Base-by-base conservation (phyloP, 2,888 invertebrate species). In the Portevinia maculata region DNA sequence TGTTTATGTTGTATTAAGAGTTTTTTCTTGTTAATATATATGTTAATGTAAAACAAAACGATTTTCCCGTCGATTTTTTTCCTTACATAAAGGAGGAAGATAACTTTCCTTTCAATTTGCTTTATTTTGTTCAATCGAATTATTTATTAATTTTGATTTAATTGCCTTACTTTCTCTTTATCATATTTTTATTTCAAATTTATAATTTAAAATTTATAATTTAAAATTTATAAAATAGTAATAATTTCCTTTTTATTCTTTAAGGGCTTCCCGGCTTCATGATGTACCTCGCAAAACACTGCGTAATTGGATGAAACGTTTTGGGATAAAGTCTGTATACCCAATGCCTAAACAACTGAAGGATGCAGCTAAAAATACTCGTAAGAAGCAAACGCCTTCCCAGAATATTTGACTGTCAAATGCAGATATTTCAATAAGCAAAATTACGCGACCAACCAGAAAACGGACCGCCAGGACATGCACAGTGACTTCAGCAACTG, bases 281-380 rank as follows among this genome's bases (percentile, higher is more conserved):
- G 92, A 92, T 85, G 93, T 93, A 0, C 93, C 93, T 0, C 89
- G 93, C 15, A 93, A 93, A 69, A 93, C 93, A 0, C 90, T 93
- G 0, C 91, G 93, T 2, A 93, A 93, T 88, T 93, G 93, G 92
- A 93, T 93, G 93, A 93, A 93, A 85, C 89, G 93, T 0, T 93
- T 93, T 87, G 92, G 93, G 88, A 93, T 93, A 11, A 93, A 93
- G 71, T 93, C 93, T 0, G 92, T 92, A 0, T 93, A 92, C 88
- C 93, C 93, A 0, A 93, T 93, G 93, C 93, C 93, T 0, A 92
- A 92, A 39, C 93, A 93, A 75, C 86, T 93, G 0, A 92, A 92
- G 69, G 92, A 93, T 62, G 92, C 92, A 71, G 93, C 92, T 0
- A 92, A 92, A 62, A 92, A 92, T 19, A 44, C 13, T 13, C 39